These are phyloP conservation scores for Ips typographus DNA, from an alignment of 1,140 invertebrate genomes.

Conservation along the genomic window DNA sequence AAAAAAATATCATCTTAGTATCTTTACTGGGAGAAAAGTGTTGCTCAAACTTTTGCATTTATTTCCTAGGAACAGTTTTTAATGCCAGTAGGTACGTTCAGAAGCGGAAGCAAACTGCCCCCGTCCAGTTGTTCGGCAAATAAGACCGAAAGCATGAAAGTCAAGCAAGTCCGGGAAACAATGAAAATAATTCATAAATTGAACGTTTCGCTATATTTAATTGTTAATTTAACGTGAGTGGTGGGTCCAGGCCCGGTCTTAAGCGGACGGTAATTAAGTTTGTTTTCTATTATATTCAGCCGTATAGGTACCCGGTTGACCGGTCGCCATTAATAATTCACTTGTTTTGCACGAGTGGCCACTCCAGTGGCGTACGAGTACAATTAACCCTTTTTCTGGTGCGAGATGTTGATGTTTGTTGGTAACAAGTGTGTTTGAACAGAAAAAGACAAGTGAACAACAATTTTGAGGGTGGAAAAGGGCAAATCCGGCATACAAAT, in stretches of 20 bases:
- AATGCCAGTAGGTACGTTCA: too few relatives aligned
- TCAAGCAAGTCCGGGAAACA: neutral
- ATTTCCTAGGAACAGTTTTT: too few relatives aligned
- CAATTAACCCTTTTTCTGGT: too few relatives aligned
- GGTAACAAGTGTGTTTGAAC: too few relatives aligned
- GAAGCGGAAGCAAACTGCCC: too few relatives aligned
- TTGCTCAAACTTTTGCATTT: too few relatives aligned
- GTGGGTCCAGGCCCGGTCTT: conserved; percentile 43
- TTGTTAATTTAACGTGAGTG: conserved; percentile 52
- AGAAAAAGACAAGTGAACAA: too few relatives aligned
- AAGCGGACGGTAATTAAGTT: conserved; percentile 51
- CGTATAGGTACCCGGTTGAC: conserved; percentile 50
- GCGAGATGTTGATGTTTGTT: too few relatives aligned
- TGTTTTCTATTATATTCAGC: conserved; percentile 52
- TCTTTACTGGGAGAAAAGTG: too few relatives aligned
- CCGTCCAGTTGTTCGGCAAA: neutral
- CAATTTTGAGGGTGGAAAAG: too few relatives aligned
- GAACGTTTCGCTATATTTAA: conserved; percentile 49
- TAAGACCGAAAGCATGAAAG: neutral
- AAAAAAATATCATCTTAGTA: too few relatives aligned
- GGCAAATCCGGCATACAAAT: conserved; percentile 7
- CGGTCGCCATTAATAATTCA: conserved; percentile 50
- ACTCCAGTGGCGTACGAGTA: conserved; percentile 14
- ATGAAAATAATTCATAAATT: conserved; percentile 51
- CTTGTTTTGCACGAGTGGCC: conserved; percentile 36